A percentile compares a stretch with the other conserved stretches of the same genome.
These are phyloP conservation scores for Falco concolor DNA, from an alignment of 2,797 vertebrate genomes.

Conservation along the genomic window DNA sequence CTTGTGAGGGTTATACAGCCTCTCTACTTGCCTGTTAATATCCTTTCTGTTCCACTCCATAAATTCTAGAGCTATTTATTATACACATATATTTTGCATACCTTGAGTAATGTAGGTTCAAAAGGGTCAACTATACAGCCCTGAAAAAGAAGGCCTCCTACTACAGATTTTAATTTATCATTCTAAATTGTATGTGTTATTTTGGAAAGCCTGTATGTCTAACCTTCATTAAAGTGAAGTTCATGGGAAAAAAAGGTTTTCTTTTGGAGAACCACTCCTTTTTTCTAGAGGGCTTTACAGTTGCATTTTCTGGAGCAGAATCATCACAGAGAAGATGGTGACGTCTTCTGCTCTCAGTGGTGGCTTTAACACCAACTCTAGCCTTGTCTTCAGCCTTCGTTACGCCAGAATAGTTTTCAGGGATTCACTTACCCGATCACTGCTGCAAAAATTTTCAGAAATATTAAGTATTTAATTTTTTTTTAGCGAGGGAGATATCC, in stretches of 20 bases:
- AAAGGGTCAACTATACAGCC: conserved; percentile 61
- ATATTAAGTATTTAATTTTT: not conserved
- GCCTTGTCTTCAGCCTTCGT: not conserved
- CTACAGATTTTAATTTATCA: conserved; percentile 57
- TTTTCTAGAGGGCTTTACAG: not conserved
- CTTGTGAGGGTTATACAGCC: conserved; percentile 66
- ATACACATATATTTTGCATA: conserved; percentile 70
- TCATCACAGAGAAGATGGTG: conserved; percentile 1
- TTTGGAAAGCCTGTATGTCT: conserved; percentile 48
- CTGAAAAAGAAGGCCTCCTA: conserved; percentile 60
- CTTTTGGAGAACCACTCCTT: conserved; percentile 30
- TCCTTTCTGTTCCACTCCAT: conserved; percentile 70
- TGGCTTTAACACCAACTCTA: not conserved
- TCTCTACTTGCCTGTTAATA: conserved; percentile 69
- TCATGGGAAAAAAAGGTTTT: conserved; percentile 42
- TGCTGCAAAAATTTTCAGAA: not conserved
- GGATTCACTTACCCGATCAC: not conserved
- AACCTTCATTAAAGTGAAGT: conserved; percentile 54
- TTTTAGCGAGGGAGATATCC: not conserved
- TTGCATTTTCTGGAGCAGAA: not conserved
- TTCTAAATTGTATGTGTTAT: conserved; percentile 43
- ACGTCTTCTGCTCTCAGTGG: conserved; percentile 10
- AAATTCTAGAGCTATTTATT: conserved; percentile 69
- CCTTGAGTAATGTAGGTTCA: conserved; percentile 66
- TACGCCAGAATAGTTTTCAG: not conserved